Evolutionary conservation across 1,140 invertebrate genomes (phyloP).

Genomic region (Plutomurus gul): DNA sequence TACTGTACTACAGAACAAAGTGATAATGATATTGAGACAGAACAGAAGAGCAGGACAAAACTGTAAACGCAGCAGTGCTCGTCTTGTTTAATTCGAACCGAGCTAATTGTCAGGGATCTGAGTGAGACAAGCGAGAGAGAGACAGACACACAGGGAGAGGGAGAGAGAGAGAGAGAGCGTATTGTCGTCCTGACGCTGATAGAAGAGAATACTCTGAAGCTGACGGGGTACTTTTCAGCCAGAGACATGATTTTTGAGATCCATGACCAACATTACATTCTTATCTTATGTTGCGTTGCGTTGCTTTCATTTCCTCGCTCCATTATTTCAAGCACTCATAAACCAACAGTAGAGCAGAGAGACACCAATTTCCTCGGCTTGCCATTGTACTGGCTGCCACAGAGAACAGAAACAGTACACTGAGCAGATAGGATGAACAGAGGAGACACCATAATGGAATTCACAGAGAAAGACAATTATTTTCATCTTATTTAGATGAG

Average conservation of each 20-base stretch:
- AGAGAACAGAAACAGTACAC: not conserved
- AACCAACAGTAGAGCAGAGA: not conserved
- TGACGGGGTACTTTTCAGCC: not conserved
- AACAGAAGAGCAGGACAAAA: not conserved
- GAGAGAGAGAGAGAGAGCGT: too few species aligned
- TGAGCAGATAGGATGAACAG: not conserved
- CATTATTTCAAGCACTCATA: not conserved
- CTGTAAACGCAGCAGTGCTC: not conserved
- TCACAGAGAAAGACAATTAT: not conserved
- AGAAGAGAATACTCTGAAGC: not conserved
- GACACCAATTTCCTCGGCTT: not conserved
- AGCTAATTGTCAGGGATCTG: slow-evolving; percentile 2
- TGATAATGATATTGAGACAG: not conserved
- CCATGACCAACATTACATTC: slow-evolving; percentile 43
- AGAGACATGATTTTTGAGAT: slow-evolving; percentile 17
- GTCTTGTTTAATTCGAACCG: not conserved
- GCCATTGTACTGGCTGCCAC: slow-evolving; percentile 4
- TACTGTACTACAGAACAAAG: too few species aligned
- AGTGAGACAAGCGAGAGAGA: too few species aligned
- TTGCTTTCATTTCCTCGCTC: not conserved
- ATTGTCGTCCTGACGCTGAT: not conserved
- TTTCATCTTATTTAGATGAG: slow-evolving; percentile 22
- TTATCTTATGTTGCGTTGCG: not conserved
- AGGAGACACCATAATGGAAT: not conserved
- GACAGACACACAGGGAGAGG: too few species aligned